A percentile compares a stretch with the other conserved stretches of the same genome.
These are phyloP conservation scores for Agonopterix heracliana DNA, from an alignment of 2,888 invertebrate genomes.

Conservation along the genomic window DNA sequence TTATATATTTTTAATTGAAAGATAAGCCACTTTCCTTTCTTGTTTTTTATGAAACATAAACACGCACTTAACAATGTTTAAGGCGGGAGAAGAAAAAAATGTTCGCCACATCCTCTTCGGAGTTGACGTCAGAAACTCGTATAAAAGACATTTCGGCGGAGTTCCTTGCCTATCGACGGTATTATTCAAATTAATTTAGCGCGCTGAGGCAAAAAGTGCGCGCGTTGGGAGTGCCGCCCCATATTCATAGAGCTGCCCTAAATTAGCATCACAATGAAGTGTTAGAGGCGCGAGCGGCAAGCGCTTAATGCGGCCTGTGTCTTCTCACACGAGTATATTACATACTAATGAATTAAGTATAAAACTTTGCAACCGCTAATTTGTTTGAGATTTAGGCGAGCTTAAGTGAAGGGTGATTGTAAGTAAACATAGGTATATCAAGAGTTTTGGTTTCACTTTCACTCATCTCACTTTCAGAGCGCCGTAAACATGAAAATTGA, in stretches of 20 bases:
- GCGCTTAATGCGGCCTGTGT: slow-evolving; percentile 64
- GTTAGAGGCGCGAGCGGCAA: slow-evolving; percentile 60
- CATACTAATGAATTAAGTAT: slow-evolving; percentile 65
- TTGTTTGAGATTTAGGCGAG: slow-evolving; percentile 46
- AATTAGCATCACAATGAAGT: slow-evolving; percentile 76
- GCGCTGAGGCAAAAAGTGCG: slow-evolving; percentile 69
- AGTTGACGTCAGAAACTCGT: slow-evolving; percentile 62
- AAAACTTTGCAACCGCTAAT: slow-evolving; percentile 54
- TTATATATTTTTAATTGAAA: slow-evolving; percentile 19
- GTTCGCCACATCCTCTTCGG: slow-evolving; percentile 32
- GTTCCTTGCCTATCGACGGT: slow-evolving; percentile 65
- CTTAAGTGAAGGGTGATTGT: slow-evolving; percentile 21
- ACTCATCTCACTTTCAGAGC: too few species aligned
- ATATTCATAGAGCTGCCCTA: slow-evolving; percentile 71
- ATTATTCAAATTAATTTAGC: slow-evolving; percentile 74
- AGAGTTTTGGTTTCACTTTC: background rate
- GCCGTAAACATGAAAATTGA: too few species aligned
- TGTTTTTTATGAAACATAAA: slow-evolving; percentile 49
- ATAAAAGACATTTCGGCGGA: slow-evolving; percentile 65
- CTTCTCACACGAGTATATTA: slow-evolving; percentile 63
- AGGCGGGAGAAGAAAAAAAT: slow-evolving; percentile 42
- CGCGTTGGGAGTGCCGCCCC: slow-evolving; percentile 56
- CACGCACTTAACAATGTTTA: slow-evolving; percentile 47
- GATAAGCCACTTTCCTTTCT: slow-evolving; percentile 31
- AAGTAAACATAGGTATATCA: background rate